A percentile compares a stretch with the other conserved stretches of the same genome.
phyloP scores from a whole-genome alignment of 2,113 vertebrate species.

The Platysternon megacephalum region DNA sequence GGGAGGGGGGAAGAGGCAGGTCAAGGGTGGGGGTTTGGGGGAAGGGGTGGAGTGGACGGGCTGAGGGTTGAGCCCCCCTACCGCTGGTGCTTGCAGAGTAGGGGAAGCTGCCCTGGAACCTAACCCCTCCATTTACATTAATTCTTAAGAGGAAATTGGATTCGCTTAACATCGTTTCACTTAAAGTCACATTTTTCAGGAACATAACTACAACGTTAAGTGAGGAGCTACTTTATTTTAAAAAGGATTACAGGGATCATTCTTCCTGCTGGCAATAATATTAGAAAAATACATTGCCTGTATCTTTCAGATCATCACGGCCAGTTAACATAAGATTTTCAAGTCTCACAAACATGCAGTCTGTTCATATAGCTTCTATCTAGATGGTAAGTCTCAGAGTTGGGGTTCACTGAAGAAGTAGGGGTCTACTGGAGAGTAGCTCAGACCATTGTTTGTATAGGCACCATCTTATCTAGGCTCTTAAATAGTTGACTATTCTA shows the following conservation, averaged over 20 bases:
- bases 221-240: neutral
- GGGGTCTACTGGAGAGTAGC: neutral
- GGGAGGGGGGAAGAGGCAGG: too few relatives aligned
- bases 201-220: too few relatives aligned
- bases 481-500: neutral
- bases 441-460: neutral
- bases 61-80: too few relatives aligned
- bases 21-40: too few relatives aligned
- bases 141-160: too few relatives aligned
- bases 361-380: neutral
- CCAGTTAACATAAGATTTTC: neutral
- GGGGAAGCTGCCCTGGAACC: too few relatives aligned
- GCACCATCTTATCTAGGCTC: neutral
- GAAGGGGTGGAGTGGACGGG: too few relatives aligned
- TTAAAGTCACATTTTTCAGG: too few relatives aligned
- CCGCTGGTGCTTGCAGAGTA: too few relatives aligned
- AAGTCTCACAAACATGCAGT: neutral
- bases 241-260: neutral
- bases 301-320: neutral
- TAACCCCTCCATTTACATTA: too few relatives aligned
- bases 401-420: neutral
- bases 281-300: neutral
- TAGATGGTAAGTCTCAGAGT: neutral
- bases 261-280: neutral
- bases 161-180: too few relatives aligned